Conservation (phyloP, 2,888 invertebrate species). For the Lycophotia porphyrea region DNA sequence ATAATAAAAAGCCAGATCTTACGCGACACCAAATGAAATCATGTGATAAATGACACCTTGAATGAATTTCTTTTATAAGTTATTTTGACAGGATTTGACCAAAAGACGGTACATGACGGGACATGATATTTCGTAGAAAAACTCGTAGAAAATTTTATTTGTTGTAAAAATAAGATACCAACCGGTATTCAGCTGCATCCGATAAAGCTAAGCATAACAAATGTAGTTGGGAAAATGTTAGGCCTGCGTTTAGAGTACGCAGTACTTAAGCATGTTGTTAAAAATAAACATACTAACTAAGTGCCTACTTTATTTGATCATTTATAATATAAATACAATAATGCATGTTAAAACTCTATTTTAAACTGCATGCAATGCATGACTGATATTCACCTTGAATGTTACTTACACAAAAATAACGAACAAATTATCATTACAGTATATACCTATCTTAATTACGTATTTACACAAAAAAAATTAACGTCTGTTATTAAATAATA, state of each 20-base stretch:
- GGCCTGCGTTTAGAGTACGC: background rate
- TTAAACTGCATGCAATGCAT: background rate
- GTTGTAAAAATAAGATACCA: too few relatives aligned
- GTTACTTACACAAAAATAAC: conserved; percentile 12
- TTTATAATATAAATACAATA: background rate
- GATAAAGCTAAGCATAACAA: too few relatives aligned
- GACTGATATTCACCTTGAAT: conserved; percentile 25
- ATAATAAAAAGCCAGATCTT: too few relatives aligned
- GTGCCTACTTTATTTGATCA: background rate
- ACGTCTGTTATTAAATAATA: conserved; percentile 32
- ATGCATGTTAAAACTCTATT: background rate
- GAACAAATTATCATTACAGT: background rate
- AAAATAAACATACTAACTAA: background rate
- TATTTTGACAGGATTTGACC: too few relatives aligned
- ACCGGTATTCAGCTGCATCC: too few relatives aligned
- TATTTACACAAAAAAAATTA: conserved; percentile 23
- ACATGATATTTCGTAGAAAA: too few relatives aligned
- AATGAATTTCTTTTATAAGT: too few relatives aligned
- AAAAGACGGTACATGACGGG: too few relatives aligned
- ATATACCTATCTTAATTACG: conserved; percentile 1
- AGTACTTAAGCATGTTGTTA: background rate
- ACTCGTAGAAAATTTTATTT: too few relatives aligned
- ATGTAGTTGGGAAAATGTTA: too few relatives aligned
- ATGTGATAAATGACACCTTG: too few relatives aligned
- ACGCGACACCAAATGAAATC: too few relatives aligned